Evolutionary conservation across 2,888 invertebrate genomes (phyloP), one percentile per base, ranked within the genome.

Genomic region (Hirudinaria manillensis): DNA sequence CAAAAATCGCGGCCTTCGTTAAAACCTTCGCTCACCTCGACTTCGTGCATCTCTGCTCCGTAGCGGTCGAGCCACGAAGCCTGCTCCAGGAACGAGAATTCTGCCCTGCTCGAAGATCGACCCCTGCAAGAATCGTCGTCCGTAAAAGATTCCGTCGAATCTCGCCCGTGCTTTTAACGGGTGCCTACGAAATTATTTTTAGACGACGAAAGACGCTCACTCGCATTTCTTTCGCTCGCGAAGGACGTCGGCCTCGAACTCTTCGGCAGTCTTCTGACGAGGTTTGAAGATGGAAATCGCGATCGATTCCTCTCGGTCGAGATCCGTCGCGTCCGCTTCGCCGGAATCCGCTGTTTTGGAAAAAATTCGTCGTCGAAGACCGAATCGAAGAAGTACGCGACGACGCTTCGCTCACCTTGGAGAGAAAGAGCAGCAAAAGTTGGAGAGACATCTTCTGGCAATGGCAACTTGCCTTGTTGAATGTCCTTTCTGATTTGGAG

Each of bases 31-130:
- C 53, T 36, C 27, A 73, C 73, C 45, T 65, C 34, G 45, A 73
- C 73, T 24, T 56, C 21, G 21, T 73, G 65, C 61, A 73, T 32
- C 4, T 73, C 65, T 1, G 38, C 65, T 16, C 73, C 73, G 38
- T 73, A 73, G 36, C 34, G 56, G 36, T 73, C 73, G 29, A 73
- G 27, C 73, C 73, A 73, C 7, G 51, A 61, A 4, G 55, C 73
- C 24, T 56, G n/a, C 24, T 73, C 73, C 34, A 73, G 55, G 65
- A 73, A 73, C 6, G 24, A n/a, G 29, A 73, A 73, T 29, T 73
- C 73, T 32, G 61, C 56, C 34, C 45, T 73, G 27, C 36, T 45
- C 24, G 55, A 36, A 16, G 73, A 73, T n/a, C n/a, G 27, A 7
- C 73, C 73, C 32, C 73, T 73, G 45, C 7, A 68, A 7, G 34